Evolutionary conservation across 2,797 vertebrate genomes (phyloP).

Genomic region (Mormyrops attenuatus): DNA sequence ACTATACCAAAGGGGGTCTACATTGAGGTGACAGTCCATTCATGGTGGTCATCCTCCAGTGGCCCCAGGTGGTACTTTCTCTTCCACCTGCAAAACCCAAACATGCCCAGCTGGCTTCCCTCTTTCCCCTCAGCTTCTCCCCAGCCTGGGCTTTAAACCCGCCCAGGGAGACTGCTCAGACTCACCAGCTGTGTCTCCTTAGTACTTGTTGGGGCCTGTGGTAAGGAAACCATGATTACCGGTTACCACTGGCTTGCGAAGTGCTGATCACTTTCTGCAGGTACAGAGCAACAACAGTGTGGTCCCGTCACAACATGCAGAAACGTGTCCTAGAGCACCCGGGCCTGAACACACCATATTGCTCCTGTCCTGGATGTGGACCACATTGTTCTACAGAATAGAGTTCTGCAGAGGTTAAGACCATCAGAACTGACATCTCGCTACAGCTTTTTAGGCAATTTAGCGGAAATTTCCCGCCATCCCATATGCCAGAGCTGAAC

Average conservation of each 20-base stretch:
- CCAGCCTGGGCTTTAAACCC: not conserved
- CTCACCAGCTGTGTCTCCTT: not conserved
- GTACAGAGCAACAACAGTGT: not conserved
- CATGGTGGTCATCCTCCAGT: not conserved
- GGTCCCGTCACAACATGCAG: not conserved
- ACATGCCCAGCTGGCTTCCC: not conserved
- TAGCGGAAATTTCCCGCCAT: not conserved
- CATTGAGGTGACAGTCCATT: not conserved
- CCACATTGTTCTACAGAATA: not conserved
- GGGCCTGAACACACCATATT: not conserved
- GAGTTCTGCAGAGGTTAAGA: not conserved
- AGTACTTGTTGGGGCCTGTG: not conserved
- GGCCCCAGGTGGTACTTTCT: not conserved
- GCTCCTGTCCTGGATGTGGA: not conserved
- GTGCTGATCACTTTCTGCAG: not conserved
- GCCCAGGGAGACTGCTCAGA: not conserved
- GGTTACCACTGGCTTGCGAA: not conserved
- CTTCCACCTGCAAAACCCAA: not conserved
- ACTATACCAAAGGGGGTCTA: not conserved
- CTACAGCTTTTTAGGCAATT: not conserved
- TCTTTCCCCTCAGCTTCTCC: not conserved
- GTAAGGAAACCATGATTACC: not conserved
- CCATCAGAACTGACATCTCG: not conserved
- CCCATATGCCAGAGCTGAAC: not conserved
- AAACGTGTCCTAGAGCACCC: not conserved